Conservation (phyloP, 2,113 vertebrate genomes). For the Pseudolaguvia tuberculata region DNA sequence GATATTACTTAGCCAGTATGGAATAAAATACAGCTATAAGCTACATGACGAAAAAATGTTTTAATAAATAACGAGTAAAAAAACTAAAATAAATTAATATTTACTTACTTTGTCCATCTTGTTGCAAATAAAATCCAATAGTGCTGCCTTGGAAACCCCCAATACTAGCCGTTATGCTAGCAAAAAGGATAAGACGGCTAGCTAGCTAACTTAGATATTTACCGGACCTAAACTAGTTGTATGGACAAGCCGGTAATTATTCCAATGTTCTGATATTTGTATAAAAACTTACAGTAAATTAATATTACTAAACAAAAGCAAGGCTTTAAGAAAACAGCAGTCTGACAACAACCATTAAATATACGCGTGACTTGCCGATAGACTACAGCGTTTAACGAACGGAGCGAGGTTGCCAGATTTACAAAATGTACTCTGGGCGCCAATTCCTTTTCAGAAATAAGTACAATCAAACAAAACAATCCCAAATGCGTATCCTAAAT, state of each 20-base stretch:
- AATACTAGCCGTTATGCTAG: not conserved
- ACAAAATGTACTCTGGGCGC: not conserved
- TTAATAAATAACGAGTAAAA: not conserved
- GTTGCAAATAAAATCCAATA: not conserved
- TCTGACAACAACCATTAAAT: not conserved
- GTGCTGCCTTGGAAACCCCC: not conserved
- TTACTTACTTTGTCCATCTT: constrained; percentile 51
- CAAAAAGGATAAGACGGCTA: constrained; percentile 12
- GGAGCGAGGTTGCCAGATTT: constrained; percentile 14
- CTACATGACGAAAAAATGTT: not conserved
- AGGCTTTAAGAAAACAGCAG: not conserved
- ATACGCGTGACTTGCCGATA: not conserved
- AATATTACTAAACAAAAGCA: too few relatives aligned
- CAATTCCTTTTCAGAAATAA: not conserved
- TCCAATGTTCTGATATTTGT: not conserved
- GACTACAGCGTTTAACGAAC: not conserved
- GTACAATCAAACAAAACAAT: too few relatives aligned
- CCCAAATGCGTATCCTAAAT: too few relatives aligned
- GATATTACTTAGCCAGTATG: not conserved
- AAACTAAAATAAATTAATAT: not conserved
- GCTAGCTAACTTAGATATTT: not conserved
- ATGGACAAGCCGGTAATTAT: not conserved
- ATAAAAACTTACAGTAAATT: not conserved
- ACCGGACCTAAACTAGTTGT: not conserved
- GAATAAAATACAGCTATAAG: not conserved